A percentile compares a stretch with the other conserved stretches of the same genome.
Evolutionary conservation across 2,888 invertebrate species (phyloP).

Genomic region (Ceramica pisi): DNA sequence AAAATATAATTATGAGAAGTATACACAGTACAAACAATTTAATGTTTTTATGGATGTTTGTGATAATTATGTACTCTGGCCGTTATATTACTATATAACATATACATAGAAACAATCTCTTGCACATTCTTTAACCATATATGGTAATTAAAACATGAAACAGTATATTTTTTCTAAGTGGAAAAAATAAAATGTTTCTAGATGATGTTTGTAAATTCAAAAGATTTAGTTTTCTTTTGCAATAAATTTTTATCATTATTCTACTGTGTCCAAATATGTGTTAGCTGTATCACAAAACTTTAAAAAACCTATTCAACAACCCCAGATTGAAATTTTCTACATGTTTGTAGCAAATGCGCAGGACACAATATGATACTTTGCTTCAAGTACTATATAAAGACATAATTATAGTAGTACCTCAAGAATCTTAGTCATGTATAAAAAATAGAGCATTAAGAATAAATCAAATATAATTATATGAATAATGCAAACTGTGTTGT

Average conservation of each 20-base stretch:
- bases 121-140: background rate
- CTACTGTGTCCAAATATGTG: background rate
- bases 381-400: no score
- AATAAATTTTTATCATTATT: background rate
- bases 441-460: slow-evolving; percentile 3
- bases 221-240: background rate
- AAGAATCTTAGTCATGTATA: background rate
- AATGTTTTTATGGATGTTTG: slow-evolving; percentile 15
- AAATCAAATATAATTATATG: slow-evolving; percentile 3
- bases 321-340: background rate
- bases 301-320: no score
- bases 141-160: slow-evolving; percentile 8
- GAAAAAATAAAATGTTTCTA: background rate
- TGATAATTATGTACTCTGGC: slow-evolving; percentile 17
- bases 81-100: slow-evolving; percentile 30
- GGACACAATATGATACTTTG: no score
- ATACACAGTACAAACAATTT: slow-evolving; percentile 7
- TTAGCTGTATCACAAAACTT: background rate
- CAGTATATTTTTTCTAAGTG: background rate
- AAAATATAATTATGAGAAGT: background rate
- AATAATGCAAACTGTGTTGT: slow-evolving; percentile 19
- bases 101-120: slow-evolving; percentile 1
- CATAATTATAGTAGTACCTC: no score
- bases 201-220: background rate
- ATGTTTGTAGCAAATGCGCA: no score